Percentiles rank a stretch among this genome's conserved stretches.
Conservation (phyloP, 1,140 invertebrate genomes). For the Glossosoma conforme region DNA sequence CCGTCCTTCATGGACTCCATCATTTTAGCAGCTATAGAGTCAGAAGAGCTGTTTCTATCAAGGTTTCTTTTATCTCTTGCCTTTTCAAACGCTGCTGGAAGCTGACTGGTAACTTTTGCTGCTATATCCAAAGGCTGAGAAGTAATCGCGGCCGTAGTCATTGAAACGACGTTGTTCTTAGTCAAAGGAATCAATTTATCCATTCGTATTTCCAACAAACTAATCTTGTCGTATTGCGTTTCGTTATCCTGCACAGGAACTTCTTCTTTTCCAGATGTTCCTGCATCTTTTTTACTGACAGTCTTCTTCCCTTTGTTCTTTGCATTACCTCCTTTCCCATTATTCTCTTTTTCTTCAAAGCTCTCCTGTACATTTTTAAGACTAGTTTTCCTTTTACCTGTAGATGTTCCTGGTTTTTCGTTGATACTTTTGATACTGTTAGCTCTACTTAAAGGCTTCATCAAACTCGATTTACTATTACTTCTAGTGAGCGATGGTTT, state of each 20-base stretch:
- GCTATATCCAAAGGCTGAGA: constrained; percentile 49
- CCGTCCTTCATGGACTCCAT: constrained; percentile 35
- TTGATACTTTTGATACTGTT: constrained; percentile 41
- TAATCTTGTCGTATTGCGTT: constrained; percentile 43
- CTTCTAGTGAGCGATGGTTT: constrained; percentile 41
- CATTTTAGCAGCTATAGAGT: constrained; percentile 39
- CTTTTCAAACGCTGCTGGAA: constrained; percentile 46
- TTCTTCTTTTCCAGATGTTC: constrained; percentile 31
- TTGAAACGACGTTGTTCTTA: constrained; percentile 48
- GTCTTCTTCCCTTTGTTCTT: constrained; percentile 21
- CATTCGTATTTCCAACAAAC: constrained; percentile 31
- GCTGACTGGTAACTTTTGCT: constrained; percentile 47
- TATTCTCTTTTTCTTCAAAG: constrained; percentile 33
- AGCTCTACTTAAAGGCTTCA: constrained; percentile 42
- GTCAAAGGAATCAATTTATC: constrained; percentile 45
- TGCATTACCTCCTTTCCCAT: constrained; percentile 23
- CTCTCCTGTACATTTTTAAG: constrained; percentile 19
- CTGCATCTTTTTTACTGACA: constrained; percentile 23
- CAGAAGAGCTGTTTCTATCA: constrained; percentile 46
- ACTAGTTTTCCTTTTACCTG: constrained; percentile 31
- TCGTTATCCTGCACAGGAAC: constrained; percentile 43
- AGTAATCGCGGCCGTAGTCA: constrained; percentile 52
- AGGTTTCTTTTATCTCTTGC: constrained; percentile 48
- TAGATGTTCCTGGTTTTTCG: constrained; percentile 43
- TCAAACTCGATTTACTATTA: constrained; percentile 28